Conservation (phyloP, 2,113 vertebrate genomes). For the Ictalurus punctatus region DNA sequence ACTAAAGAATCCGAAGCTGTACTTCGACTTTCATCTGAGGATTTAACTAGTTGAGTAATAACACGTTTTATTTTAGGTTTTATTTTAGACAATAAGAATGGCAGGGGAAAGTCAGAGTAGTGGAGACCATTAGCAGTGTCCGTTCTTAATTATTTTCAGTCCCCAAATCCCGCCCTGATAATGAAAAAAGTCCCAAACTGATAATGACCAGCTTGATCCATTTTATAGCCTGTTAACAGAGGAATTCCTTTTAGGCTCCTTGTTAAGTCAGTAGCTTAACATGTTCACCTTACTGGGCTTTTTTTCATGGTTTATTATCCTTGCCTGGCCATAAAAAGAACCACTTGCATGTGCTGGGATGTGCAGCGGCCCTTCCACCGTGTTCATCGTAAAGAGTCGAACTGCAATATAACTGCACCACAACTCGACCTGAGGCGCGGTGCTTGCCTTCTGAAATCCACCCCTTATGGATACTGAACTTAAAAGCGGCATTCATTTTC, state of each 20-base stretch:
- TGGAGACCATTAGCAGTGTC: conserved; percentile 32
- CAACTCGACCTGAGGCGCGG: not conserved
- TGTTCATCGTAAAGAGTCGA: not conserved
- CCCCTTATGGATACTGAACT: conserved; percentile 13
- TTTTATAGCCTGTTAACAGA: conserved; percentile 38
- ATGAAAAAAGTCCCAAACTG: conserved; percentile 24
- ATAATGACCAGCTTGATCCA: conserved; percentile 30
- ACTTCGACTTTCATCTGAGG: not conserved
- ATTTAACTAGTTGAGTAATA: not conserved
- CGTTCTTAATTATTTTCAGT: conserved; percentile 42
- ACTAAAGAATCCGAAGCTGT: not conserved
- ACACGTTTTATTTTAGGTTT: too few relatives aligned
- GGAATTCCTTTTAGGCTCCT: conserved; percentile 21
- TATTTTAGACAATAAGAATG: conserved; percentile 9
- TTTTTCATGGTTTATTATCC: conserved; percentile 30
- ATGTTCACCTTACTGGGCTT: conserved; percentile 28
- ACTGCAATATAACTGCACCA: not conserved
- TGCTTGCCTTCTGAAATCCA: conserved; percentile 19
- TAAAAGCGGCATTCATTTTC: conserved; percentile 35
- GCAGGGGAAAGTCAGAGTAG: conserved; percentile 9
- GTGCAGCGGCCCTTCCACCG: not conserved
- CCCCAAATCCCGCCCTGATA: conserved; percentile 29
- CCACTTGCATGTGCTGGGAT: not conserved
- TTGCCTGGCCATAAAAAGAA: conserved; percentile 26
- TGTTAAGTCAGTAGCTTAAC: conserved; percentile 34